Percentiles rank a stretch among this genome's conserved stretches.
phyloP scores from a whole-genome alignment of 2,113 vertebrate genomes.

The Morone saxatilis region DNA sequence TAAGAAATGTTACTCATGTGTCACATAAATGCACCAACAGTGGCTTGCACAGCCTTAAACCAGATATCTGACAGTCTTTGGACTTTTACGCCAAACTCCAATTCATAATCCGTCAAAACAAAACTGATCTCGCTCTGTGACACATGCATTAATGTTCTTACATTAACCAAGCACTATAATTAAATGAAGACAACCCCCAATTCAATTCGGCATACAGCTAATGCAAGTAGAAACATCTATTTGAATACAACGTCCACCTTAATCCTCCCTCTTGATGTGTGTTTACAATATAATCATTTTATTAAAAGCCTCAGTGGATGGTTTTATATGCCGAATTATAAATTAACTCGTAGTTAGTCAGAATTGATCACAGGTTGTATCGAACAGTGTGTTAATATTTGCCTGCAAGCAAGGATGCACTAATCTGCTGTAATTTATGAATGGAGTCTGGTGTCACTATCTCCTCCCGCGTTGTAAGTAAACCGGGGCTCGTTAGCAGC shows the following conservation, averaged over 20 bases:
- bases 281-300: too few species aligned
- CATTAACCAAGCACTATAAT: rapidly evolving
- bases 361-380: rapidly evolving
- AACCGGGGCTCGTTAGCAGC: background rate
- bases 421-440: background rate
- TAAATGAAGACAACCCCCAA: rapidly evolving
- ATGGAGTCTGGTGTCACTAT: background rate
- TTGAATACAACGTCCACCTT: background rate
- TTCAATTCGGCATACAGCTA: conserved; percentile 9
- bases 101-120: background rate
- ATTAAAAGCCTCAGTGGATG: rapidly evolving
- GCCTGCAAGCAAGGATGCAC: rapidly evolving
- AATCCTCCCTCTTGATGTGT: too few species aligned
- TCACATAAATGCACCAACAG: background rate
- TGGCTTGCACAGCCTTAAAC: too few species aligned
- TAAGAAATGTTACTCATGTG: too few species aligned
- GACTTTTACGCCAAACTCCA: background rate
- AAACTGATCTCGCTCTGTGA: background rate
- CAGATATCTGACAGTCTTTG: too few species aligned
- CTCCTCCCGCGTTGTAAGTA: background rate
- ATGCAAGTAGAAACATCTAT: background rate
- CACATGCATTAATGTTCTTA: rapidly evolving
- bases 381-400: rapidly evolving
- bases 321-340: conserved; percentile 26
- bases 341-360: background rate